Evolutionary conservation across 2,797 vertebrate genomes (phyloP).

Genomic region (Ptychadena robeensis): DNA sequence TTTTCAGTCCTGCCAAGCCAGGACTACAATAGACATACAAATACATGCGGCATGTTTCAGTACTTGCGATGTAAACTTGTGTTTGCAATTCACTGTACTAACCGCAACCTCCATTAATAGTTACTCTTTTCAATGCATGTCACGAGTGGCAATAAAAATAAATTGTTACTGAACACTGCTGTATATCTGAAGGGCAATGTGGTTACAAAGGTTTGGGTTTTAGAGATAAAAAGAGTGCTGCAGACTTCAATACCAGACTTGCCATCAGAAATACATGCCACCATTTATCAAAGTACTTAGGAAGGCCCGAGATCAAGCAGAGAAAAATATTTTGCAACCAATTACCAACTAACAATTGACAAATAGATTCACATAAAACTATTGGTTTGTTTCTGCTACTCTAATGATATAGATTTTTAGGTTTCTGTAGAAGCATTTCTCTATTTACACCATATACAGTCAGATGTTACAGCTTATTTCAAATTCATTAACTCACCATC

Average conservation of each 20-base stretch:
- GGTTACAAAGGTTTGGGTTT: conserved; percentile 23
- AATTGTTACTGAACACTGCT: conserved; percentile 17
- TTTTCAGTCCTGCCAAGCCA: conserved; percentile 1
- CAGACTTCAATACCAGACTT: conserved; percentile 24
- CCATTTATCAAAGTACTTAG: conserved; percentile 31
- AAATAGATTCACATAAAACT: background rate
- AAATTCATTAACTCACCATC: conserved; percentile 87
- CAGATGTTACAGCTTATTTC: background rate
- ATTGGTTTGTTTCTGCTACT: background rate
- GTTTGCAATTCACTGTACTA: conserved; percentile 25
- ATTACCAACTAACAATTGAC: too few species aligned
- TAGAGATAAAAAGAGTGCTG: conserved; percentile 22
- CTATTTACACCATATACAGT: background rate
- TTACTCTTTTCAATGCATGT: conserved; percentile 11
- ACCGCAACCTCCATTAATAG: conserved; percentile 39
- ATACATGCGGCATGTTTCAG: background rate
- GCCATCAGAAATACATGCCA: background rate
- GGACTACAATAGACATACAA: conserved; percentile 7
- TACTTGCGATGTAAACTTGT: conserved; percentile 21
- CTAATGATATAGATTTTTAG: background rate
- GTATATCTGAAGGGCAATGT: conserved; percentile 33
- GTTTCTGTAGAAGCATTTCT: background rate
- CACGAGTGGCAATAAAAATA: conserved; percentile 43
- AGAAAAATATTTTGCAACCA: conserved; percentile 54
- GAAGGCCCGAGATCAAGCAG: conserved; percentile 52